These are phyloP conservation scores for Flabesymbios commensalis DNA, from an alignment of 2,888 invertebrate genomes.

Conservation along the genomic window DNA sequence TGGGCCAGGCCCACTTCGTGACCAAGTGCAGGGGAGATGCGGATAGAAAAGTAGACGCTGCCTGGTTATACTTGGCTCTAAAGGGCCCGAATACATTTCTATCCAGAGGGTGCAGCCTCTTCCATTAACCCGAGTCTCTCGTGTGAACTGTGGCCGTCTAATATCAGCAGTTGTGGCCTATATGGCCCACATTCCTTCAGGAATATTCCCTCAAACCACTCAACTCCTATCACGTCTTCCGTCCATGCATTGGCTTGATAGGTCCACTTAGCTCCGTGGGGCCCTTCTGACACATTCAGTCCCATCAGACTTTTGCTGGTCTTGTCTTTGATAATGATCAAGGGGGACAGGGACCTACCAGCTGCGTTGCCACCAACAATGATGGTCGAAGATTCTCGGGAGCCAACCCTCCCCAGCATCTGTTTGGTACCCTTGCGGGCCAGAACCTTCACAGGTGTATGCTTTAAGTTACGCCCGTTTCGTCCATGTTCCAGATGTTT, in stretches of 20 bases:
- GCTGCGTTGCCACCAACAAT: background rate
- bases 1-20: too few species aligned
- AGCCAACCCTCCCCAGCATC: background rate
- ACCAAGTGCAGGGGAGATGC: background rate
- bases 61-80: slow-evolving; percentile 3
- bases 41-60: slow-evolving; percentile 1
- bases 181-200: slow-evolving; percentile 33
- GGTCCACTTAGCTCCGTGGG: slow-evolving; percentile 26
- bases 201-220: slow-evolving; percentile 37
- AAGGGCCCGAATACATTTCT: slow-evolving; percentile 16
- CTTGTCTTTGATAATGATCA: background rate
- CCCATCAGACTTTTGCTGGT: too few species aligned
- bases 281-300: slow-evolving; percentile 3
- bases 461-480: background rate
- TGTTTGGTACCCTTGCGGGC: background rate
- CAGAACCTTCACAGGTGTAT: background rate
- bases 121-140: slow-evolving; percentile 32
- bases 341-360: background rate
- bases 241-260: slow-evolving; percentile 39
- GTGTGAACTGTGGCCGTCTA: slow-evolving; percentile 37
- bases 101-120: slow-evolving; percentile 23
- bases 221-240: slow-evolving; percentile 29
- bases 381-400: background rate
- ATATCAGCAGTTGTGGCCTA: slow-evolving; percentile 38
- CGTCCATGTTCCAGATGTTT: background rate